These are phyloP conservation scores for Barbus barbus DNA, from an alignment of 2,113 vertebrate genomes.

Conservation along the genomic window DNA sequence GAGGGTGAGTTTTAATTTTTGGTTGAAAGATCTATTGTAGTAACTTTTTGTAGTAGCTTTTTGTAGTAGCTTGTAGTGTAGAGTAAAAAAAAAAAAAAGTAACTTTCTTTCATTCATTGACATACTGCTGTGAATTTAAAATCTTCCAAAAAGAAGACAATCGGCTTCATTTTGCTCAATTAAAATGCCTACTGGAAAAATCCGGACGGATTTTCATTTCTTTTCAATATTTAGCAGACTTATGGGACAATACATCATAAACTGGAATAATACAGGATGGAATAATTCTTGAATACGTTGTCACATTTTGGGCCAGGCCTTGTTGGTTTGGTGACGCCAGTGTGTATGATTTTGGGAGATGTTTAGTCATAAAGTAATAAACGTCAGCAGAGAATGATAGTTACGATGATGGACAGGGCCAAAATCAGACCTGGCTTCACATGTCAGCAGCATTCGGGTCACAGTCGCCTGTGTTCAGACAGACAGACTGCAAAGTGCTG, in stretches of 20 bases:
- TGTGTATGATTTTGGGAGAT: conserved; percentile 61
- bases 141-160: neutral
- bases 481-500: conserved; percentile 25
- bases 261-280: conserved; percentile 46
- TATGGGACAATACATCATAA: conserved; percentile 38
- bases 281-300: conserved; percentile 50
- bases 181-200: conserved; percentile 29
- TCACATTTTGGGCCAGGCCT: conserved; percentile 47
- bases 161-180: neutral
- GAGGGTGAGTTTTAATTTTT: neutral
- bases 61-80: neutral
- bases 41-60: no score
- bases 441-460: conserved; percentile 23
- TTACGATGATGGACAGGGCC: conserved; percentile 60
- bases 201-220: conserved; percentile 22
- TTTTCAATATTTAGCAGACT: conserved; percentile 31
- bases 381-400: conserved; percentile 57
- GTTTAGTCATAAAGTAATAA: conserved; percentile 60
- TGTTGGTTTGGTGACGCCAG: conserved; percentile 35
- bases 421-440: conserved; percentile 28
- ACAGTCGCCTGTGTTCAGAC: conserved; percentile 41
- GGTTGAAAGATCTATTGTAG: no score
- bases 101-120: no score
- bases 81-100: no score
- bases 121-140: neutral